These are phyloP conservation scores for Allenopithecus nigroviridis DNA, from an alignment of 2,797 vertebrate genomes.

Conservation along the genomic window DNA sequence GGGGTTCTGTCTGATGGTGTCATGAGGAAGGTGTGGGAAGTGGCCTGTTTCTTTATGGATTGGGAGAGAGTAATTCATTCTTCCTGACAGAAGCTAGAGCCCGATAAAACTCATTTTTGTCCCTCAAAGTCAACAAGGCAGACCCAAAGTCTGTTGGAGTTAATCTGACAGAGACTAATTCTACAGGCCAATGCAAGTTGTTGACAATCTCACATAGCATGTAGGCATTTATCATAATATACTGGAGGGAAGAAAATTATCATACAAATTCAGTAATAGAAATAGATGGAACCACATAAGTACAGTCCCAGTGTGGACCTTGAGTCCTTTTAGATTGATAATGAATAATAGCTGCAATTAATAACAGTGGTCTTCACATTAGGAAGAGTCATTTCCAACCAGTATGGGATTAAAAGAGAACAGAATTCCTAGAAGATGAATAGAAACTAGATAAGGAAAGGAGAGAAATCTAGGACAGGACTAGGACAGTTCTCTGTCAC, in stretches of 20 bases:
- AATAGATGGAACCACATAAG: not conserved
- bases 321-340: not conserved
- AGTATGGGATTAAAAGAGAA: not conserved
- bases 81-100: not conserved
- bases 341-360: not conserved
- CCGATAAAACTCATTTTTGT: not conserved
- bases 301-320: not conserved
- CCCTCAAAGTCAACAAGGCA: not conserved
- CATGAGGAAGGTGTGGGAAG: not conserved
- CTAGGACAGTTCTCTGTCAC: not conserved
- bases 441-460: not conserved
- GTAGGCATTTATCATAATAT: not conserved
- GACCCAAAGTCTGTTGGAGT: not conserved
- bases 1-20: not conserved
- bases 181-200: not conserved
- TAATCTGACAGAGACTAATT: not conserved
- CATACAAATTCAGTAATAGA: not conserved
- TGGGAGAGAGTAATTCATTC: not conserved
- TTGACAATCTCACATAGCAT: not conserved
- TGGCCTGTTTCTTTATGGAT: not conserved
- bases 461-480: not conserved
- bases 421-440: not conserved
- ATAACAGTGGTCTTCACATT: not conserved
- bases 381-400: not conserved
- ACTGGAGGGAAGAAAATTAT: not conserved